A percentile compares a stretch with the other conserved stretches of the same genome.
These are phyloP conservation scores for Herpetotheres cachinnans DNA, from an alignment of 2,113 vertebrate genomes.

Conservation along the genomic window DNA sequence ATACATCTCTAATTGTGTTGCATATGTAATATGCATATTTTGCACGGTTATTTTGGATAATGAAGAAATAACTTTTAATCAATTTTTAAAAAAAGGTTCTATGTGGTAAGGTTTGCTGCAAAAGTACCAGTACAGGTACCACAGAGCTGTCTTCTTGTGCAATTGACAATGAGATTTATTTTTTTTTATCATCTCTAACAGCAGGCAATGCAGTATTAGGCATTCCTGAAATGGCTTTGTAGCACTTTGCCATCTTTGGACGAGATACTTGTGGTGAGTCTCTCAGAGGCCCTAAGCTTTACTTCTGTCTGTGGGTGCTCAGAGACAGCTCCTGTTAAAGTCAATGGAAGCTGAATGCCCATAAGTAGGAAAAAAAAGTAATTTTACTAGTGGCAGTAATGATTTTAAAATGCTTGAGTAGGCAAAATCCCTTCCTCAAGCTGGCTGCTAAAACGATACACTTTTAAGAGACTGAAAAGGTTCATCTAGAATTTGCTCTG, in stretches of 20 bases:
- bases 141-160: neutral
- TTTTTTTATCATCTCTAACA: neutral
- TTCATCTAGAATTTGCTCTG: constrained; percentile 57
- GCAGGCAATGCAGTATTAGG: neutral
- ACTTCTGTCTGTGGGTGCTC: neutral
- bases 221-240: neutral
- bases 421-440: neutral
- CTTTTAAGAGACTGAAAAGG: constrained; percentile 22
- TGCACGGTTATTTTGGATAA: neutral
- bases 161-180: neutral
- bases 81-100: neutral
- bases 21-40: neutral
- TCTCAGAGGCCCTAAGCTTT: neutral
- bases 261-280: neutral
- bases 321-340: neutral
- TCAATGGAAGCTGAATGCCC: neutral
- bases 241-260: constrained; percentile 2
- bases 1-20: neutral
- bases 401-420: neutral
- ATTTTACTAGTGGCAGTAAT: neutral
- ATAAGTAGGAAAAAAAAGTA: neutral
- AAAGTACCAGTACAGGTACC: neutral
- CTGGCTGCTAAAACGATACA: neutral
- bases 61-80: neutral
- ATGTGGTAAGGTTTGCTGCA: neutral